Conservation (phyloP, 2,888 invertebrate genomes). For the Euplexia lucipara region DNA sequence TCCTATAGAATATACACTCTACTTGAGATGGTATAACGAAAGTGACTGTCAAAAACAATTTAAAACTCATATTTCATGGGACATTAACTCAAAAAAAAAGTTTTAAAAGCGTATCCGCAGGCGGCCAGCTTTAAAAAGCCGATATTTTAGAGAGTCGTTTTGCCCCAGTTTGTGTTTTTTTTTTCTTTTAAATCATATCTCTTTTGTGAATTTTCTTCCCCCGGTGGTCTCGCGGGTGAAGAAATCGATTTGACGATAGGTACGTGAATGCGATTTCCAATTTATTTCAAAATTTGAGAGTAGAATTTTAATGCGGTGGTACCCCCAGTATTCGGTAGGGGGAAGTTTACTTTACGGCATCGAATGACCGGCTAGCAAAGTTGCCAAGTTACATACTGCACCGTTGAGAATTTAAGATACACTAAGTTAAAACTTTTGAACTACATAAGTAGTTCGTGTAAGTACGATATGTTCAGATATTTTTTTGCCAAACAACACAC, state of each 20-base stretch:
- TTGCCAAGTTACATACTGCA: slow-evolving; percentile 57
- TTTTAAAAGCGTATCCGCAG: slow-evolving; percentile 65
- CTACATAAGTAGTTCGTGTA: slow-evolving; percentile 19
- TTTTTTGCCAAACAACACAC: slow-evolving; percentile 45
- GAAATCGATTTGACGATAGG: slow-evolving; percentile 81
- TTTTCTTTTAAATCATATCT: slow-evolving; percentile 74
- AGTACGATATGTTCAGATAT: slow-evolving; percentile 20
- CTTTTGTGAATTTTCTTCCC: slow-evolving; percentile 71
- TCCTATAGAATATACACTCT: not conserved
- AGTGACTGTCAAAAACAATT: slow-evolving; percentile 48
- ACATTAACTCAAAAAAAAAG: slow-evolving; percentile 65
- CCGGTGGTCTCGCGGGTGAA: slow-evolving; percentile 73
- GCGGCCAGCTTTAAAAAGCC: slow-evolving; percentile 71
- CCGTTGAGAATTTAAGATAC: slow-evolving; percentile 59
- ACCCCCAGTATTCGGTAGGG: slow-evolving; percentile 45
- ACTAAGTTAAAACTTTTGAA: slow-evolving; percentile 42
- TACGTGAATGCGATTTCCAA: slow-evolving; percentile 79
- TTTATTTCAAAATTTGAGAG: slow-evolving; percentile 81
- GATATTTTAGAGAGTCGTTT: slow-evolving; percentile 69
- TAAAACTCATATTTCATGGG: slow-evolving; percentile 61
- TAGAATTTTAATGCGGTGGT: slow-evolving; percentile 77
- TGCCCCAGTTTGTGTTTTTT: slow-evolving; percentile 68
- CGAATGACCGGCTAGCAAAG: slow-evolving; percentile 68
- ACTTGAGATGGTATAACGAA: slow-evolving; percentile 19
- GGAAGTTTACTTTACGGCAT: slow-evolving; percentile 65